Evolutionary conservation across 2,888 invertebrate genomes (phyloP).

Genomic region (Endotricha flammealis): DNA sequence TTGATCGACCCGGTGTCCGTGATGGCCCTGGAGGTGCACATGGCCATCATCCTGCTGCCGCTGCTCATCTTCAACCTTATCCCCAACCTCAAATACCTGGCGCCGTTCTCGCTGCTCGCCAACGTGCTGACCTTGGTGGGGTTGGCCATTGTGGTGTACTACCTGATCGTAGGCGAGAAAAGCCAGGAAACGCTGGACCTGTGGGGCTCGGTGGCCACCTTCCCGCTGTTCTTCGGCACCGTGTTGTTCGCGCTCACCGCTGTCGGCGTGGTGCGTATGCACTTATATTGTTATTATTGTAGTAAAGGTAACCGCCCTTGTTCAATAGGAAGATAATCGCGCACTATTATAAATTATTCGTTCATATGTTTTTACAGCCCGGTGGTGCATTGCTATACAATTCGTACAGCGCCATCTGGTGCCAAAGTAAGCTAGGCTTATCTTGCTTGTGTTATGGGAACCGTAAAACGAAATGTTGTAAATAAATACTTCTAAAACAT

Average conservation of each 20-base stretch:
- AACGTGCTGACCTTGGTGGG: constrained; percentile 88
- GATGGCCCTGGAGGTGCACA: constrained; percentile 77
- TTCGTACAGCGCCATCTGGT: no score
- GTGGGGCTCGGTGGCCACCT: constrained; percentile 51
- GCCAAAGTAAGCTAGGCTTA: no score
- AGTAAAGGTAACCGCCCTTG: no score
- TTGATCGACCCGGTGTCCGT: constrained; percentile 61
- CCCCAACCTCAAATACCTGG: constrained; percentile 86
- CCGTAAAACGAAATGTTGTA: no score
- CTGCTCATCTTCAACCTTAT: constrained; percentile 84
- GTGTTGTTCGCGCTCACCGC: constrained; percentile 93
- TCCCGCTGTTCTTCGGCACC: constrained; percentile 92
- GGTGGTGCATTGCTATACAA: no score
- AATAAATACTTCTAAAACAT: no score
- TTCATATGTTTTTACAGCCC: no score
- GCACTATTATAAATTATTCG: no score
- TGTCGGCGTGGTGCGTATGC: constrained; percentile 84
- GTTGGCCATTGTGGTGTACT: constrained; percentile 85
- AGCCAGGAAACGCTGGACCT: constrained; percentile 66
- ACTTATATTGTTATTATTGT: neutral
- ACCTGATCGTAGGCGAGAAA: constrained; percentile 76
- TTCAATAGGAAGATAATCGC: no score
- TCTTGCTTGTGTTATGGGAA: no score
- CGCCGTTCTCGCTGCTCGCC: constrained; percentile 90
- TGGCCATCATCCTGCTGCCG: constrained; percentile 82